phyloP scores from a whole-genome alignment of 1,140 invertebrate species.

The Apocrypta bakeri region DNA sequence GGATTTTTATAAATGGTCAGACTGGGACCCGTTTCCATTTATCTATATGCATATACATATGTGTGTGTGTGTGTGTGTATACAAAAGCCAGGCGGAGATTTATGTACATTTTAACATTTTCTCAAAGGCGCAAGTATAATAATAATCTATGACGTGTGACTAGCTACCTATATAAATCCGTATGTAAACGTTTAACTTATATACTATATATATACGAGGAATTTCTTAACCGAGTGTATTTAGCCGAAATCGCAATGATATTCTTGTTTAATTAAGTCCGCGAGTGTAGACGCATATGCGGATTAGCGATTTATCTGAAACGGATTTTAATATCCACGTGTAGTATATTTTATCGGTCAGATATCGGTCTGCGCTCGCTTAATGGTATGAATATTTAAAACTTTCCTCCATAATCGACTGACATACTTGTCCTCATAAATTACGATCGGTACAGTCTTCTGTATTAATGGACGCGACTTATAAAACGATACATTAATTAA shows the following conservation, averaged over 20 bases:
- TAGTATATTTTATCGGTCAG: conserved; percentile 25
- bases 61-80: no score
- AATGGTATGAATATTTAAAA: conserved; percentile 41
- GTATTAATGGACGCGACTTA: conserved; percentile 35
- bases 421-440: conserved; percentile 35
- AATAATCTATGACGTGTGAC: no score
- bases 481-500: conserved; percentile 38
- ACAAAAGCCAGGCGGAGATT: neutral
- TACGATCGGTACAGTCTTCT: conserved; percentile 23
- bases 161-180: no score
- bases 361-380: conserved; percentile 9
- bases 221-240: no score
- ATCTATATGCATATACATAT: no score
- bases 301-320: conserved; percentile 24
- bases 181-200: no score
- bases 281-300: neutral
- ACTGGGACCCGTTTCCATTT: neutral
- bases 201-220: no score
- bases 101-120: neutral
- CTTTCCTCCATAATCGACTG: conserved; percentile 36
- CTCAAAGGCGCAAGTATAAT: no score
- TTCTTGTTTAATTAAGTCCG: conserved; percentile 40
- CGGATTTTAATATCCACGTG: conserved; percentile 25
- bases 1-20: neutral
- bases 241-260: neutral